Base-by-base conservation (phyloP, 2,888 invertebrate genomes). In the Emesis castigata region DNA sequence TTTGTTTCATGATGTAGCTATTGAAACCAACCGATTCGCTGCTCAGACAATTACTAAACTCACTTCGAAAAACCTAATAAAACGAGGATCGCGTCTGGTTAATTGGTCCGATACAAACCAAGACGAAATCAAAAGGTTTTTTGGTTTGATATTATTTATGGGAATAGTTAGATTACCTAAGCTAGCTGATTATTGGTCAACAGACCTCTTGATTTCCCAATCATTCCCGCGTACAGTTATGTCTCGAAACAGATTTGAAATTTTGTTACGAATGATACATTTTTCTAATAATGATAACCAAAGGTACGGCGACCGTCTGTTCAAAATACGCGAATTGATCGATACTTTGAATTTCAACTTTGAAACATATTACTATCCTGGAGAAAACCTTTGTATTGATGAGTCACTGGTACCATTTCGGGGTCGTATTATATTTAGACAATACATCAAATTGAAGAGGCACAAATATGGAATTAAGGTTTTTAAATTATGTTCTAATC, bases 381-480 rank as follows among this genome's bases (percentile, higher is more conserved):
- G 39, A 62, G 82, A 78, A 66, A 66, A 72, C 31, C 26, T 70
- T 20, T 74, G 75, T 75, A 66, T 75, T 58, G 75, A 75, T 66
- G 73, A 77, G 64, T 81, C 48, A 77, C 73, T 78, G 74, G 82
- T 70, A 83, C 82, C 81, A 79, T 83, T 81, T 78, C 82, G 84
- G 6, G 81, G 85, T 22, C 75, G 86, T 9, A 73, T 84, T 53
- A 76, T 73, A 26, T 76, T 79, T 31, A 31, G 81, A 9, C 80
- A 82, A 78, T 82, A 83, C 73, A 82, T 72, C 31, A 80, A 80
- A 79, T 73, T 69, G 48, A 85, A 86, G 68, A 78, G 82, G 26
- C 81, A 81, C 66, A 86, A 84, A 76, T 83, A 86, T 77, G 82
- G 84, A 26, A 83, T 85, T 31, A 82, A 85, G 65, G 64, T 80